These are phyloP conservation scores for Hippocampus kuda DNA, from an alignment of 2,797 vertebrate species.

Conservation along the genomic window DNA sequence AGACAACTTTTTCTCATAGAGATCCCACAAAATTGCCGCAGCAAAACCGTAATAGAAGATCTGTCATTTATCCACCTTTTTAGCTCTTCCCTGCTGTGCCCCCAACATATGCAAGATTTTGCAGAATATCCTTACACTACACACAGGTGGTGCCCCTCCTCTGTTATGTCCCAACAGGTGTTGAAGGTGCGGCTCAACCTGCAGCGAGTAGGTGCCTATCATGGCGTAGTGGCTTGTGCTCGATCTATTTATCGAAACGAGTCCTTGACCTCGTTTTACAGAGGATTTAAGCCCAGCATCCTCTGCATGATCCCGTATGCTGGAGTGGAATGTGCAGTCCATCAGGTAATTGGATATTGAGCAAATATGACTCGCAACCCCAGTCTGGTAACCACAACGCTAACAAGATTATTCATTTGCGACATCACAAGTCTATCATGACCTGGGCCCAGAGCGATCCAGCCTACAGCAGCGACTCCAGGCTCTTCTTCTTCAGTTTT, in stretches of 20 bases:
- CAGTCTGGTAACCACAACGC: background rate
- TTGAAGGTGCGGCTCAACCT: slow-evolving; percentile 71
- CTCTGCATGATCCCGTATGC: slow-evolving; percentile 72
- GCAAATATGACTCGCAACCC: background rate
- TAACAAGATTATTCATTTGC: background rate
- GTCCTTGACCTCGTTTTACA: slow-evolving; percentile 62
- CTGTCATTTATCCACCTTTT: background rate
- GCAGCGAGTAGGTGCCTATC: slow-evolving; percentile 51
- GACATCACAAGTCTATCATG: slow-evolving; percentile 60
- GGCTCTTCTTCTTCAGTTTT: slow-evolving; percentile 69
- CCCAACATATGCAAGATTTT: no score
- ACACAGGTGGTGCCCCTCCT: no score
- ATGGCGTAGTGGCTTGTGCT: slow-evolving; percentile 53
- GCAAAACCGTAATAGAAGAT: background rate
- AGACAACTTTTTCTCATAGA: background rate
- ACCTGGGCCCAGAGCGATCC: slow-evolving; percentile 62
- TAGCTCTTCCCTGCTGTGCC: no score
- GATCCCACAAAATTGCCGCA: background rate
- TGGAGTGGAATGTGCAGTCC: slow-evolving; percentile 69
- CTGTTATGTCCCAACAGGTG: slow-evolving; percentile 46
- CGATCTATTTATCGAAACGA: slow-evolving; percentile 58
- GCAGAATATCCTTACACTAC: no score
- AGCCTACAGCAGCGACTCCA: slow-evolving; percentile 58
- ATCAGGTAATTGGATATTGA: slow-evolving; percentile 51
- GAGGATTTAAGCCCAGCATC: slow-evolving; percentile 69